phyloP scores from a whole-genome alignment of 1,140 invertebrate genomes.

The Amyelois transitella region DNA sequence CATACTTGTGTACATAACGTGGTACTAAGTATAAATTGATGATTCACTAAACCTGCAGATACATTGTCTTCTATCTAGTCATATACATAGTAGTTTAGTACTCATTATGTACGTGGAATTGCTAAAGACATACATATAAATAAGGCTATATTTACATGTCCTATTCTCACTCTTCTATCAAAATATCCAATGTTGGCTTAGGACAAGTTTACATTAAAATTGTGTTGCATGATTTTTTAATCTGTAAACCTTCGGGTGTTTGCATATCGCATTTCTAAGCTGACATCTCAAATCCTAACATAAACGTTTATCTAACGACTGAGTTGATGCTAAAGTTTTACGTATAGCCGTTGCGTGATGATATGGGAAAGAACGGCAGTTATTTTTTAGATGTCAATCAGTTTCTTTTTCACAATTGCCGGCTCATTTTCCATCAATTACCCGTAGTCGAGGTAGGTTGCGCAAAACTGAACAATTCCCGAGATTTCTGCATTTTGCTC shows the following conservation, averaged over 20 bases:
- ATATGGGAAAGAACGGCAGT: neutral
- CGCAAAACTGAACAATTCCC: constrained; percentile 38
- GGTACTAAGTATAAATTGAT: no score
- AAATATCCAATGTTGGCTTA: neutral
- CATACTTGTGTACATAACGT: no score
- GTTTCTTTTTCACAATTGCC: neutral
- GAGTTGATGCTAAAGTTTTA: neutral
- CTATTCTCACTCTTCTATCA: neutral
- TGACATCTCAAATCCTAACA: neutral
- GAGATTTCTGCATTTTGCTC: constrained; percentile 46
- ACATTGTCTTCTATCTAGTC: neutral
- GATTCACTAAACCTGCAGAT: no score
- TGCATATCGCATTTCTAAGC: neutral
- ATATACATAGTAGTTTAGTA: no score
- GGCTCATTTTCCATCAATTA: neutral
- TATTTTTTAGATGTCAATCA: neutral
- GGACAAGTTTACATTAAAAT: neutral
- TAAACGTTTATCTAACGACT: neutral
- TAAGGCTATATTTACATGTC: neutral
- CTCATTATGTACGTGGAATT: neutral
- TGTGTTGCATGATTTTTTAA: neutral
- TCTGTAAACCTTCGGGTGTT: neutral
- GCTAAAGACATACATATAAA: neutral
- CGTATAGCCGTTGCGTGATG: neutral
- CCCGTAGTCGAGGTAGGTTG: constrained; percentile 14